phyloP scores from a whole-genome alignment of 2,888 invertebrate species.

The Epirrhoe tristata region DNA sequence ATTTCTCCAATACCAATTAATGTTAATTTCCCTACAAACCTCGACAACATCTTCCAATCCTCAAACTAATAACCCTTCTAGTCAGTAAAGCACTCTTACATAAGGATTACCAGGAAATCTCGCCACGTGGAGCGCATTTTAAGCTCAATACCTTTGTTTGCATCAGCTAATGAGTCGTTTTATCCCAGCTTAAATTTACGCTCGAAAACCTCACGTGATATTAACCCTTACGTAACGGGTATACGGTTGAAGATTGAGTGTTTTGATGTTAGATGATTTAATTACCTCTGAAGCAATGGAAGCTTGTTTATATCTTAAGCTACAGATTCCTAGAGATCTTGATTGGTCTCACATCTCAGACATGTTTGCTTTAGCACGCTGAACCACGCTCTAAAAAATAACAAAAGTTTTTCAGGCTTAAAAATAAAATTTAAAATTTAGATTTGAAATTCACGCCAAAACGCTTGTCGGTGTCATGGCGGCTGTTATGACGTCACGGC shows the following conservation, averaged over 20 bases:
- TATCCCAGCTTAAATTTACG: constrained; percentile 20
- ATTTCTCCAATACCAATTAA: not conserved
- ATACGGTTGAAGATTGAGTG: constrained; percentile 10
- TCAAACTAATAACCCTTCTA: not conserved
- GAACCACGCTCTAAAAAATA: no score
- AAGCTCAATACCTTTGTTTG: constrained; percentile 27
- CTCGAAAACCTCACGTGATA: constrained; percentile 10
- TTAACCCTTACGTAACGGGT: not conserved
- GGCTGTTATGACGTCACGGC: no score
- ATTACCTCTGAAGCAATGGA: not conserved
- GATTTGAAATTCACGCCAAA: no score
- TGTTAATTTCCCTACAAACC: not conserved
- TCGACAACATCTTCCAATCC: not conserved
- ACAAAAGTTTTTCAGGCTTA: no score
- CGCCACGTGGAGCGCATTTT: constrained; percentile 9
- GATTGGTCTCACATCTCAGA: no score
- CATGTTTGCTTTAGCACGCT: no score
- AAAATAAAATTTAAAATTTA: no score
- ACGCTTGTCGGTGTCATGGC: no score
- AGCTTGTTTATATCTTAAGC: not conserved
- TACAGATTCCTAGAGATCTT: not conserved
- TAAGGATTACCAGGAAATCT: constrained; percentile 14
- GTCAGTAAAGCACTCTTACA: constrained; percentile 5
- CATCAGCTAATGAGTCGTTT: constrained; percentile 24
- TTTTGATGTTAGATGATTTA: not conserved